Base-by-base conservation (phyloP, 2,888 invertebrate species). In the Blastobasis lacticolella region DNA sequence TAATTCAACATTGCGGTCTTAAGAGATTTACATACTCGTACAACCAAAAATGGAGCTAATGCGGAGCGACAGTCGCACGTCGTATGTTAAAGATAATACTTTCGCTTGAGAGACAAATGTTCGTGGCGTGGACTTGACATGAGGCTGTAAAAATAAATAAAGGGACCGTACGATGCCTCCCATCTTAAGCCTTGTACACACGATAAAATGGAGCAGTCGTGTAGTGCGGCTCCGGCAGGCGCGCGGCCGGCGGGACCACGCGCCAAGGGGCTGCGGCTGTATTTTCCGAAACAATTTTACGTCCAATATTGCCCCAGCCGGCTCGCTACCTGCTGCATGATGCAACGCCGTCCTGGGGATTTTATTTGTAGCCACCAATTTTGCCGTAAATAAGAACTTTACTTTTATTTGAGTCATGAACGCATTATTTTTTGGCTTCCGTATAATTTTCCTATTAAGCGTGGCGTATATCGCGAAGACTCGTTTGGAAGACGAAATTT, bases 101-200 rank as follows among this genome's bases (percentile, higher is more conserved):
- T 60, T 65, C 63, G 67, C 69, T 61, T 66, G 60, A 61, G 63
- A 78, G 78, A 79, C 71, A 79, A 80, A 80, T 78, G 78, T 67
- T 67, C 65, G 56, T 37, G 42, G 56, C 51, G 46, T 58, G 58
- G 54, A 49, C 49, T 51, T 58, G 58, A 58, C 58, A 52, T 40
- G 50, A 49, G 48, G 49, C 54, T 54, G 48, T 48, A 52, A 52
- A 55, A 52, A 52, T 55, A 55, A 55, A 55, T 52, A 55, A 55
- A 77, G 70, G 69, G 67, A 64, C 66, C 63, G 61, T 61, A 60
- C 59, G 56, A 59, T 54, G 59, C 60, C 55, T 55, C 54, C 50
- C 57, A 54, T 63, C 67, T 67, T 68, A 61, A 65, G 64, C 64
- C 57, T 53, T 56, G 54, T 63, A 60, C 62, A 63, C 59, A 64